These are phyloP conservation scores for Platyscapa corneri DNA, from an alignment of 1,140 invertebrate species.

Conservation along the genomic window DNA sequence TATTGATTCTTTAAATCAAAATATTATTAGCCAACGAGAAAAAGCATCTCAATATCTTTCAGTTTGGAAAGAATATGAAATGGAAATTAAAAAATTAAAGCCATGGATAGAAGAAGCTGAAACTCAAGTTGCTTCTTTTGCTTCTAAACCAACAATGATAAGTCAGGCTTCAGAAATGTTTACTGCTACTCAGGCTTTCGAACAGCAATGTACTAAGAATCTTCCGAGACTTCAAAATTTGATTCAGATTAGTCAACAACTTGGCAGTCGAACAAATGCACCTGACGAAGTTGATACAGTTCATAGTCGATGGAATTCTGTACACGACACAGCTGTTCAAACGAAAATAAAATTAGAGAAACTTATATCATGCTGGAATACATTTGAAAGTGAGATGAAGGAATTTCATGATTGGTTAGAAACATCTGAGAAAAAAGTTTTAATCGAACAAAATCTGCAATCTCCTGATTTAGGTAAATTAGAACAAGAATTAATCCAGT, in stretches of 20 bases:
- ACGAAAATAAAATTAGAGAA: slow-evolving; percentile 85
- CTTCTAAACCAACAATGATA: slow-evolving; percentile 84
- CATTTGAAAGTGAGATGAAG: slow-evolving; percentile 82
- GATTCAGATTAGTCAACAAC: slow-evolving; percentile 82
- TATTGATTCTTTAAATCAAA: slow-evolving; percentile 81
- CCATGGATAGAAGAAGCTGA: slow-evolving; percentile 93
- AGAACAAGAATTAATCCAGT: slow-evolving; percentile 81
- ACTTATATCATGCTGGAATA: slow-evolving; percentile 86
- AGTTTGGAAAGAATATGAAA: slow-evolving; percentile 90
- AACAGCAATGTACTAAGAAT: slow-evolving; percentile 85
- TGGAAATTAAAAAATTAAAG: slow-evolving; percentile 84
- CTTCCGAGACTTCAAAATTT: slow-evolving; percentile 83
- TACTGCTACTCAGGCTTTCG: slow-evolving; percentile 80
- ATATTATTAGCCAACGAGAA: slow-evolving; percentile 82
- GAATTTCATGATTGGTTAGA: slow-evolving; percentile 84
- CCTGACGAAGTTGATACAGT: slow-evolving; percentile 88
- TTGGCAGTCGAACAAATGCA: slow-evolving; percentile 82
- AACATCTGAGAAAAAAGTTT: slow-evolving; percentile 78
- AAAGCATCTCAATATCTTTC: slow-evolving; percentile 84
- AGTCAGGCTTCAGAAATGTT: slow-evolving; percentile 86
- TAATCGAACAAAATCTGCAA: slow-evolving; percentile 76
- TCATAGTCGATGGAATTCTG: slow-evolving; percentile 84
- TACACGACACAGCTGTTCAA: slow-evolving; percentile 84
- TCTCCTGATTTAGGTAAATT: slow-evolving; percentile 82
- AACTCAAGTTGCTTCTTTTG: slow-evolving; percentile 80